Conservation (phyloP, 2,797 vertebrate genomes). For the Limnodromus scolopaceus region DNA sequence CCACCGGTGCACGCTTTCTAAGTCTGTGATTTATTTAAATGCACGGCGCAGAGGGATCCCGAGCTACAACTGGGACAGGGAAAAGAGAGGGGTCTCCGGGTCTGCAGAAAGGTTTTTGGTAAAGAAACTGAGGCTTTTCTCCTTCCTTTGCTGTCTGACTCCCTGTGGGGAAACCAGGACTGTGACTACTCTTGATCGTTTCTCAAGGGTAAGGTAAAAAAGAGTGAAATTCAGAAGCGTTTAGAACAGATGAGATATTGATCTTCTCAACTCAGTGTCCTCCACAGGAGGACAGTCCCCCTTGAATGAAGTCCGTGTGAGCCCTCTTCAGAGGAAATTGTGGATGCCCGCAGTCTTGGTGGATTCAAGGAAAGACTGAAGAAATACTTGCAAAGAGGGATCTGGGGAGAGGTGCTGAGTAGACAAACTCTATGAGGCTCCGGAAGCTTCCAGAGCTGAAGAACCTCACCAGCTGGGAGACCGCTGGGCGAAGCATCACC, state of each 20-base stretch:
- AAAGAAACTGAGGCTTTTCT: background rate
- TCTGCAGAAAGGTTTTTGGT: background rate
- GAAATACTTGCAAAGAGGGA: background rate
- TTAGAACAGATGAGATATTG: background rate
- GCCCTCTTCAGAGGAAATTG: background rate
- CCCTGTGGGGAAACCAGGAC: background rate
- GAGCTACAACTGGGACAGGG: background rate
- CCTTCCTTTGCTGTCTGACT: accelerated
- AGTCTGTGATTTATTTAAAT: background rate
- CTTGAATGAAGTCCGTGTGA: background rate
- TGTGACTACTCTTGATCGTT: background rate
- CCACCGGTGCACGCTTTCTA: background rate
- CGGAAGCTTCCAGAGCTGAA: background rate
- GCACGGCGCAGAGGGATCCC: background rate
- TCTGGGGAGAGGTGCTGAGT: background rate
- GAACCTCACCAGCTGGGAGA: background rate
- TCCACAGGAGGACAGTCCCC: background rate
- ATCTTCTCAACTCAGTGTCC: background rate
- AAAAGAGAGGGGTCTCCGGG: background rate
- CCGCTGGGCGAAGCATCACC: accelerated
- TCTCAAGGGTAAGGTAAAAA: background rate
- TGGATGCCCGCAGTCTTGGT: background rate
- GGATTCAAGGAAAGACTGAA: background rate
- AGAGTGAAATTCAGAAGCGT: background rate
- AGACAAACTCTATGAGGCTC: background rate